A percentile compares a stretch with the other conserved stretches of the same genome.
Evolutionary conservation across 2,797 vertebrate species (phyloP).

Genomic region (Pachyuromys duprasi): DNA sequence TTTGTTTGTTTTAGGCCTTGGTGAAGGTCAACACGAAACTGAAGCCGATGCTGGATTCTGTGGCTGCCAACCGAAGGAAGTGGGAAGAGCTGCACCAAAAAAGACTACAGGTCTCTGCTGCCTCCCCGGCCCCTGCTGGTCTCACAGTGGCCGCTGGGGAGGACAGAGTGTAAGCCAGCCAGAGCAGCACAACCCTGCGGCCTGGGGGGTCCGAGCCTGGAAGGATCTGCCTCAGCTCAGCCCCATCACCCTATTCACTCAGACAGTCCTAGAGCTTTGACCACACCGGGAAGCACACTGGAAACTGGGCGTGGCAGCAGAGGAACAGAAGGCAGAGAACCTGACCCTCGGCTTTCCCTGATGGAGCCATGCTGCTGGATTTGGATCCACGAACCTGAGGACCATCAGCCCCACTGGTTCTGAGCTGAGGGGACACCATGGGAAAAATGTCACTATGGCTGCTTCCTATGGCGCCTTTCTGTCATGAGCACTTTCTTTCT

Average conservation of each 20-base stretch:
- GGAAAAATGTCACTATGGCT: constrained; percentile 67
- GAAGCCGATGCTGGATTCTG: constrained; percentile 96
- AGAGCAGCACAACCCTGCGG: neutral
- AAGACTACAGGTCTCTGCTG: constrained; percentile 87
- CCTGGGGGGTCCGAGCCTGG: constrained; percentile 73
- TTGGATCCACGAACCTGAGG: constrained; percentile 78
- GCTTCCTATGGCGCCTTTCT: constrained; percentile 79
- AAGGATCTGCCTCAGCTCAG: constrained; percentile 61
- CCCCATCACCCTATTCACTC: constrained; percentile 69
- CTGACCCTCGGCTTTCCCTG: constrained; percentile 62
- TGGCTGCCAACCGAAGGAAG: constrained; percentile 93
- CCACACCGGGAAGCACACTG: constrained; percentile 43
- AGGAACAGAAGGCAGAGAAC: neutral
- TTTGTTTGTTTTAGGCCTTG: constrained; percentile 89
- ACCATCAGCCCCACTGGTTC: constrained; percentile 62
- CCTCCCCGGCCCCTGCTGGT: constrained; percentile 74
- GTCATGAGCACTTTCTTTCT: constrained; percentile 83
- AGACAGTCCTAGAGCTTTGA: constrained; percentile 69
- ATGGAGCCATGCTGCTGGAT: constrained; percentile 31
- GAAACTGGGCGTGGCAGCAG: constrained; percentile 56
- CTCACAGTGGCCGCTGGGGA: constrained; percentile 71
- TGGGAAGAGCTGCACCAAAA: constrained; percentile 96
- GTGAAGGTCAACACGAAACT: constrained; percentile 97
- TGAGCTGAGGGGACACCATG: constrained; percentile 68
- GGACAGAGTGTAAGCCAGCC: constrained; percentile 83